These are phyloP conservation scores for Panurus biarmicus DNA, from an alignment of 2,113 vertebrate species.

Conservation along the genomic window DNA sequence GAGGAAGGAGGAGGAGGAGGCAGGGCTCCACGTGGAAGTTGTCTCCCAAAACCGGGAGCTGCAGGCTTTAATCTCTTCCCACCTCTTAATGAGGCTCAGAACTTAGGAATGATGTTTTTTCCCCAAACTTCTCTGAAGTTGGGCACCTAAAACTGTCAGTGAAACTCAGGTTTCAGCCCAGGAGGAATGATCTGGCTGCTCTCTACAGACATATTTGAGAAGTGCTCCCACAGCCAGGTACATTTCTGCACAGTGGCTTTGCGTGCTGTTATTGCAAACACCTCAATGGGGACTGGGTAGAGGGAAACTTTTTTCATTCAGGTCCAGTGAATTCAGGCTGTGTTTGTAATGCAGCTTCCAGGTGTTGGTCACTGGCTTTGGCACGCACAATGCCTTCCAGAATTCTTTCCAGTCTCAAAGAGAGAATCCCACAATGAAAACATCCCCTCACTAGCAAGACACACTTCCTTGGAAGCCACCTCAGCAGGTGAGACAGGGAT, in stretches of 20 bases:
- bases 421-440: not conserved
- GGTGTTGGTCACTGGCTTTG: not conserved
- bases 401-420: not conserved
- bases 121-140: not conserved
- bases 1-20: not conserved
- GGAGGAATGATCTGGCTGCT: not conserved
- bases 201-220: not conserved
- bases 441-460: not conserved
- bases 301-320: not conserved
- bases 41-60: not conserved
- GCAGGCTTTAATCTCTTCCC: not conserved
- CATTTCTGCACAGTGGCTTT: not conserved
- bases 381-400: not conserved
- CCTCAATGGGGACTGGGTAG: accelerated
- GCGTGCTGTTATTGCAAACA: not conserved
- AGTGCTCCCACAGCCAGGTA: not conserved
- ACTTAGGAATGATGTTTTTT: accelerated
- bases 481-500: not conserved
- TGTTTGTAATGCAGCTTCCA: not conserved
- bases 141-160: not conserved
- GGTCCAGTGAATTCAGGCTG: not conserved
- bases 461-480: not conserved
- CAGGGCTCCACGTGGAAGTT: not conserved
- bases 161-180: not conserved
- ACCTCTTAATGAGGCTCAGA: not conserved